Base-by-base conservation (phyloP, 2,888 invertebrate genomes). In the Papilio elwesi region DNA sequence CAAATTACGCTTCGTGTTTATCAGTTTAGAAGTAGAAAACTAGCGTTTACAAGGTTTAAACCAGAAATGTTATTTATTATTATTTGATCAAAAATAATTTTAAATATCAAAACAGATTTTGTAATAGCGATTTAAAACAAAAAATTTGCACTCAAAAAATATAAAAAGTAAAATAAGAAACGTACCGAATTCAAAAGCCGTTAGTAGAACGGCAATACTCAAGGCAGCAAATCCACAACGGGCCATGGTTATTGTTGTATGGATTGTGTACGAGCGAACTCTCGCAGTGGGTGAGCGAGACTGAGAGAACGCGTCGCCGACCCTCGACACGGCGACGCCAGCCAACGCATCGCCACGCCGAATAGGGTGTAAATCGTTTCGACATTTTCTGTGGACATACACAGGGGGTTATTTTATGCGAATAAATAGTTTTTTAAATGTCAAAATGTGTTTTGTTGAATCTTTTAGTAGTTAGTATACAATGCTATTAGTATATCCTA, bases 171-270 rank as follows among this genome's bases (percentile, higher is more conserved):
- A 70, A 73, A 76, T 74, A 71, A 62, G 68, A 36, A 78, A 88
- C 92, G 53, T 87, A 93, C 93, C 93, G 67, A 90, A 81, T 82
- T 92, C 89, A 64, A 93, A 81, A 59, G 90, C 80, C 16, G 92
- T 91, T 80, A 93, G 78, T 59, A 93, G 78, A 64, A 91, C 83
- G 75, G 86, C 89, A 68, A 92, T 76, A 80, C 85, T 86, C 72
- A 90, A 80, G 68, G 83, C 85, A 68, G 81, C 78, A 68, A 82
- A 78, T 80, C 83, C 87, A 85, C 26, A 26, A 26, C 88, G 87
- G 77, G 87, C 87, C 90, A 90, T 91, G 80, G 78, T 87, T 76
- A 79, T 77, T 76, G 75, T 77, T 77, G 73, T 75, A 74, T 70
- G 74, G 74, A 73, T 76, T 55, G 70, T 71, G 75, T 77, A 82